phyloP scores from a whole-genome alignment of 2,888 invertebrate species.

The Bedellia somnulentella region DNA sequence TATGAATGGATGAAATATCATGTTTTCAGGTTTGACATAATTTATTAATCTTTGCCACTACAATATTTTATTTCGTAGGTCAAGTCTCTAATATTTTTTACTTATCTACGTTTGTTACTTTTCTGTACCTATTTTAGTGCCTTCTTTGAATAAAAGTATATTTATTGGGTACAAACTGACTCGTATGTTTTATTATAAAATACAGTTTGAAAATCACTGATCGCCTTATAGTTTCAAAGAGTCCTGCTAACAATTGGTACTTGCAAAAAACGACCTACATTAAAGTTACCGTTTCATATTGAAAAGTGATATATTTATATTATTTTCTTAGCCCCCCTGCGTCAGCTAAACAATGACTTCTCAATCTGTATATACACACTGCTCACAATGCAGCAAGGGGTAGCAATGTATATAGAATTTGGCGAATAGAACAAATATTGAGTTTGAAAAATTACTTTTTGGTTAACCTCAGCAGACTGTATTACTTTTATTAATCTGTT shows the following conservation, averaged over 20 bases:
- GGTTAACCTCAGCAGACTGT: slow-evolving; percentile 28
- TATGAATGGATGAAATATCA: too few species aligned
- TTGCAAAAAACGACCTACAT: slow-evolving; percentile 44
- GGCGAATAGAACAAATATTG: slow-evolving; percentile 17
- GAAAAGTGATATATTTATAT: slow-evolving; percentile 57
- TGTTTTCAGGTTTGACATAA: too few species aligned
- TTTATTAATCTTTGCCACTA: too few species aligned
- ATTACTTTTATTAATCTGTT: slow-evolving; percentile 26
- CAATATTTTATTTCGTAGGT: too few species aligned
- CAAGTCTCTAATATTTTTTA: too few species aligned
- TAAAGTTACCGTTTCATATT: slow-evolving; percentile 39
- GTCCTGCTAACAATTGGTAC: slow-evolving; percentile 48
- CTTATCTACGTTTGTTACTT: too few species aligned
- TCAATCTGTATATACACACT: slow-evolving; percentile 27
- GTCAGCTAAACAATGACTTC: slow-evolving; percentile 21
- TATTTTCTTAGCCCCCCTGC: slow-evolving; percentile 38
- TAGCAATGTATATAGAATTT: slow-evolving; percentile 17
- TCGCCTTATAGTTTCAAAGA: too few species aligned
- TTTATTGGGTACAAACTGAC: too few species aligned
- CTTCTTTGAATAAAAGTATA: too few species aligned
- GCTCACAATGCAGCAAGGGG: slow-evolving; percentile 15
- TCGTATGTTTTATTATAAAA: too few species aligned
- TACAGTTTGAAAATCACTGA: too few species aligned
- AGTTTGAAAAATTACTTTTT: slow-evolving; percentile 47
- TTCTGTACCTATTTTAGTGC: too few species aligned